Evolutionary conservation across 1,140 invertebrate species (phyloP).

Genomic region (Aphidius ervi): DNA sequence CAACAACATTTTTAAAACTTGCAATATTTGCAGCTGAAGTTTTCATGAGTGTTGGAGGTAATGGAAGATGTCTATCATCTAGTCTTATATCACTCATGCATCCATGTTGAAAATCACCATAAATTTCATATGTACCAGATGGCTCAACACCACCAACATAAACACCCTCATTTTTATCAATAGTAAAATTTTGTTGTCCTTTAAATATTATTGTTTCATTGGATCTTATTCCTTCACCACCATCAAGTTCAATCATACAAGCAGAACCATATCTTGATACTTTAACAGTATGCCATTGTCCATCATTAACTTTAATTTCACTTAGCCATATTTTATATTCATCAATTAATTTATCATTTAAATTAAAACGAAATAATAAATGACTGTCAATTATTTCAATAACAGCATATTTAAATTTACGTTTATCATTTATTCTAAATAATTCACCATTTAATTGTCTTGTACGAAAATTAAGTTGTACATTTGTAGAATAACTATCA

Average conservation of each 20-base stretch:
- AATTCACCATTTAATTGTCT: slow-evolving; percentile 88
- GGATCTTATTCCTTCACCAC: slow-evolving; percentile 89
- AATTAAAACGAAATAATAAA: slow-evolving; percentile 76
- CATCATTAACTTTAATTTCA: slow-evolving; percentile 88
- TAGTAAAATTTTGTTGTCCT: slow-evolving; percentile 86
- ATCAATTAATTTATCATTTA: slow-evolving; percentile 85
- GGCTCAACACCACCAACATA: slow-evolving; percentile 93
- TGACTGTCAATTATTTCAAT: slow-evolving; percentile 63
- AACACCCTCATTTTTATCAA: slow-evolving; percentile 91
- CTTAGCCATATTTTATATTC: slow-evolving; percentile 88
- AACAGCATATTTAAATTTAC: slow-evolving; percentile 91
- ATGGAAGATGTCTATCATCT: slow-evolving; percentile 88
- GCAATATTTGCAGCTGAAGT: slow-evolving; percentile 93
- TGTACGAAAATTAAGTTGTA: slow-evolving; percentile 89
- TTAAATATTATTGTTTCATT: slow-evolving; percentile 90
- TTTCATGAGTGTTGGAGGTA: slow-evolving; percentile 88
- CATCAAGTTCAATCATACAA: slow-evolving; percentile 89
- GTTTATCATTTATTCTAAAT: slow-evolving; percentile 88
- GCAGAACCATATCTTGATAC: slow-evolving; percentile 88
- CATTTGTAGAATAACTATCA: slow-evolving; percentile 84
- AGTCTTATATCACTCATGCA: slow-evolving; percentile 82
- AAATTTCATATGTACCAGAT: slow-evolving; percentile 89
- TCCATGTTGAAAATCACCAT: slow-evolving; percentile 91
- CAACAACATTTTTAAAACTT: slow-evolving; percentile 83
- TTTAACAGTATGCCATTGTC: slow-evolving; percentile 93